Conservation (phyloP, 2,888 invertebrate genomes). For the Drosophila anceps region DNA sequence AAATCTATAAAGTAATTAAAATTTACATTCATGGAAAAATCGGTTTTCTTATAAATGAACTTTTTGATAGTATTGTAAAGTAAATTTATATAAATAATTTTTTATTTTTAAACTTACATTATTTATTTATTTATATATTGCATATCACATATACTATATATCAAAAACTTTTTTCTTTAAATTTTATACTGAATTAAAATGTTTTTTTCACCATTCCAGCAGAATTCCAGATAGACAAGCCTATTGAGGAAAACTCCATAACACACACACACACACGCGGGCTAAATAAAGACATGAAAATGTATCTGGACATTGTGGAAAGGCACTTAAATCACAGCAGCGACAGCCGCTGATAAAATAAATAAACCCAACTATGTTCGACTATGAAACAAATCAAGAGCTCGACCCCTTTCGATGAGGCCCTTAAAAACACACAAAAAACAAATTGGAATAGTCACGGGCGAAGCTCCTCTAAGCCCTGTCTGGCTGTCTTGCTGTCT, state of each 20-base stretch:
- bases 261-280: constrained; percentile 26
- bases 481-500: background rate
- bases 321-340: constrained; percentile 73
- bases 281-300: constrained; percentile 72
- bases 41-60: no score
- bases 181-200: background rate
- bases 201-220: constrained; percentile 11
- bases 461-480: constrained; percentile 15
- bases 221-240: background rate
- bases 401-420: constrained; percentile 40
- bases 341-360: constrained; percentile 60
- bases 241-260: constrained; percentile 27
- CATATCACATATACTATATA: background rate
- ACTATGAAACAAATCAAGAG: constrained; percentile 53
- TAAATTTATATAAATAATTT: no score
- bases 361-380: constrained; percentile 15
- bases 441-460: constrained; percentile 42
- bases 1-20: no score
- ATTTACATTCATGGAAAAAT: no score
- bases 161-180: background rate
- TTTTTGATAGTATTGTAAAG: no score
- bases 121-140: no score
- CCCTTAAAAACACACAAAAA: constrained; percentile 33
- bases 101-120: no score
- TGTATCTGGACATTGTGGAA: constrained; percentile 55